Conservation (phyloP, 2,113 vertebrate species). For the Zapornia atra region DNA sequence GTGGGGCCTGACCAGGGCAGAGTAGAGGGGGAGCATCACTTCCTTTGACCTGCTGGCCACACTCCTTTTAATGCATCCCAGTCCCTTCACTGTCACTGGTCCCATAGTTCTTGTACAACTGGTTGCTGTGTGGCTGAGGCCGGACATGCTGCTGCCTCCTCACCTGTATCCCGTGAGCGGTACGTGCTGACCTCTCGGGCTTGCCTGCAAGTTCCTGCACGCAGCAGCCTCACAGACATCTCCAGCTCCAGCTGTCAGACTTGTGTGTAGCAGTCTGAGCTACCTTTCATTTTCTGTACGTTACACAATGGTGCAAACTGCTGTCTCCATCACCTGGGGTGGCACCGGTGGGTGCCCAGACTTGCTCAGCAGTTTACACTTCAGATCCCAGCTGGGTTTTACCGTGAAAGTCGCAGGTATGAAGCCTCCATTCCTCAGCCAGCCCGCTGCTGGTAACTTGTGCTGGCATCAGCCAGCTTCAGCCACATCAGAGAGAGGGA, state of each 20-base stretch:
- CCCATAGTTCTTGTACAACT: not conserved
- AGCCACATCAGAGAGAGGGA: slow-evolving; percentile 7
- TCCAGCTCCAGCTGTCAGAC: not conserved
- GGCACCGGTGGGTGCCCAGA: not conserved
- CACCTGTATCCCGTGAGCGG: not conserved
- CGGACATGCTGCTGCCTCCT: not conserved
- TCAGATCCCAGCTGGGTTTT: not conserved
- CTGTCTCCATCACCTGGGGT: not conserved
- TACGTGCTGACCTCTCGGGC: rapidly evolving
- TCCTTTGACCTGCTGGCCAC: too few relatives aligned
- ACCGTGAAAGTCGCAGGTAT: not conserved
- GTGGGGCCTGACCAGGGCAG: too few relatives aligned
- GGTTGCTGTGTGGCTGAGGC: not conserved
- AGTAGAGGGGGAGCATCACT: too few relatives aligned
- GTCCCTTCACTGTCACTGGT: not conserved
- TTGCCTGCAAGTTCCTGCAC: not conserved
- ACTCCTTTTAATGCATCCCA: too few relatives aligned
- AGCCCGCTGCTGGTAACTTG: not conserved
- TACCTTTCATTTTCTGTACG: not conserved
- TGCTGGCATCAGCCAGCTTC: not conserved
- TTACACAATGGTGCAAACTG: not conserved
- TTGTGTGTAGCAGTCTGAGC: not conserved
- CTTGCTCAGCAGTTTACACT: not conserved
- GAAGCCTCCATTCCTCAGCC: not conserved
- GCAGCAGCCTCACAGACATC: not conserved